phyloP scores from a whole-genome alignment of 2,113 vertebrate genomes.

The Trematocara variabile region DNA sequence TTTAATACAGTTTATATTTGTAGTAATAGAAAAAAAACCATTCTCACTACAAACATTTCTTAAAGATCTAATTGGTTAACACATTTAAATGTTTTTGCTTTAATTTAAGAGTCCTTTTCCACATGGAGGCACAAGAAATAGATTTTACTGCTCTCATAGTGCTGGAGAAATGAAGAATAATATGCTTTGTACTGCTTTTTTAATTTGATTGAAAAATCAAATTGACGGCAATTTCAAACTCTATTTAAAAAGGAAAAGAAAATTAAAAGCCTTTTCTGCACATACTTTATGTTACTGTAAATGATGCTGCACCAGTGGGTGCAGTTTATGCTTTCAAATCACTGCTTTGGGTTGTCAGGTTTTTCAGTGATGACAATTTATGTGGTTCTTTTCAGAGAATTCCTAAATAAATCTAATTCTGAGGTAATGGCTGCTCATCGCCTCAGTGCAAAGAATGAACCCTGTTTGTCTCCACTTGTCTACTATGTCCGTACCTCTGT shows the following conservation, averaged over 20 bases:
- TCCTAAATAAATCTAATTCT: background rate
- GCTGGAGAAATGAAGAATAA: background rate
- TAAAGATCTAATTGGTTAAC: background rate
- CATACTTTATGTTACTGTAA: background rate
- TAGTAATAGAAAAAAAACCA: background rate
- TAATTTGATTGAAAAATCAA: background rate
- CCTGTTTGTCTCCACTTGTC: background rate
- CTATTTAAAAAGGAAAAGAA: background rate
- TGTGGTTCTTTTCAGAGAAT: background rate
- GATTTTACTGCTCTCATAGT: background rate
- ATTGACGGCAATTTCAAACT: background rate
- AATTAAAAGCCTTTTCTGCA: background rate
- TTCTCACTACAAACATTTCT: background rate
- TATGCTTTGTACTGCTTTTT: background rate
- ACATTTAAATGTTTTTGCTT: background rate
- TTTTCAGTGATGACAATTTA: background rate
- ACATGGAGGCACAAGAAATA: background rate
- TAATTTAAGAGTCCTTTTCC: background rate
- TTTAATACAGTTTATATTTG: background rate
- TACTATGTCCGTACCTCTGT: conserved; percentile 55
- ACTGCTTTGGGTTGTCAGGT: background rate
- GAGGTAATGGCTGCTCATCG: background rate
- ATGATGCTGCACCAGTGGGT: too few species aligned
- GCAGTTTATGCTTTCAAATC: background rate
- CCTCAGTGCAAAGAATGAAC: background rate